These are phyloP conservation scores for Etheostoma spectabile DNA, from an alignment of 2,113 vertebrate genomes.

Conservation along the genomic window DNA sequence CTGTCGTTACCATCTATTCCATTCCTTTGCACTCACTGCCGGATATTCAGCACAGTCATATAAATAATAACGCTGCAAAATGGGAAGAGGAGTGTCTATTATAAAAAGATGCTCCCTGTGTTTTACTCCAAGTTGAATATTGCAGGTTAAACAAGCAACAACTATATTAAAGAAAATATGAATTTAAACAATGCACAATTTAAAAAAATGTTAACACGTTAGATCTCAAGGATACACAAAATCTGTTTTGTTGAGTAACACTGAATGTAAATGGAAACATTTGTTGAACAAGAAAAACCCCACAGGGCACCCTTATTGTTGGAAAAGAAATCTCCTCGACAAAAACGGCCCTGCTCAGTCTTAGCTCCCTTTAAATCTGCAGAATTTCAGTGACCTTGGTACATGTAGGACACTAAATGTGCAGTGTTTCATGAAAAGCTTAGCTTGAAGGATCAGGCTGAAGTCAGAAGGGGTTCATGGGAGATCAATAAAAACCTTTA, in stretches of 20 bases:
- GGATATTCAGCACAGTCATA: neutral
- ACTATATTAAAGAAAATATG: neutral
- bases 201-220: neutral
- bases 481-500: constrained; percentile 74
- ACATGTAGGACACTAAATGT: constrained; percentile 57
- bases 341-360: constrained; percentile 6
- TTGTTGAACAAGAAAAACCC: constrained; percentile 2
- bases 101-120: neutral
- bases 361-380: constrained; percentile 30
- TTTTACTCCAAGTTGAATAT: neutral
- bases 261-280: neutral
- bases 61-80: neutral
- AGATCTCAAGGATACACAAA: neutral
- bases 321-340: neutral
- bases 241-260: neutral
- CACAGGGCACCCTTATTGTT: neutral
- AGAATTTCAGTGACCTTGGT: constrained; percentile 55
- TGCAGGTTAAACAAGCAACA: neutral
- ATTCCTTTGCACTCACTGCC: neutral
- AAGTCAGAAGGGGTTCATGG: constrained; percentile 59
- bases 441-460: constrained; percentile 59
- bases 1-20: neutral
- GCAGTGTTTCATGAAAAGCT: constrained; percentile 69
- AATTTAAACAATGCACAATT: neutral
- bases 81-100: neutral